Evolutionary conservation across 2,888 invertebrate species (phyloP), one percentile per base, ranked within the genome.

Genomic region (Cephalotes varians): DNA sequence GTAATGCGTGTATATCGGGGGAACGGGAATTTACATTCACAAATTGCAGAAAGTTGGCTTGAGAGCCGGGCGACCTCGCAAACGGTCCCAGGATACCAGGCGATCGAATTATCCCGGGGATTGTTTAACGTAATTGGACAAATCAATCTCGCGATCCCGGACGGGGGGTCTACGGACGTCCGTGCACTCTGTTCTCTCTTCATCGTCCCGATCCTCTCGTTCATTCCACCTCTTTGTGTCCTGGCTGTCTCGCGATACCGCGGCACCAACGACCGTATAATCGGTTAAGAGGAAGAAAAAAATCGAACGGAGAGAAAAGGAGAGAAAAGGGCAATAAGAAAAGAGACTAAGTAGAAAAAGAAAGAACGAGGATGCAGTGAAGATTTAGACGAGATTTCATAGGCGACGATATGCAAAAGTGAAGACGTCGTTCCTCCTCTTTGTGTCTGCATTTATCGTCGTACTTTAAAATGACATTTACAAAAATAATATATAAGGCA

Each of bases 41-140:
- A 80, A 83, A 88, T 88, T 80, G 80, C 69, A 64, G 81, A 80
- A 86, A 83, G 67, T 60, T 56, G 71, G 73, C 69, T n/a, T 73
- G 80, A 67, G 82, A 79, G 84, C 82, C 54, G 79, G 51, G 51
- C 18, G 86, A 81, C 60, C 86, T 51, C 67, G 72, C 47, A 84
- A 73, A 79, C 73, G 82, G 73, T 82, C 74, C 64, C 87, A 47
- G 81, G 85, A 79, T 79, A 81, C 69, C 54, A 31, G 81, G 81
- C 86, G 90, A 91, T 92, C 88, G 88, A 90, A 90, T 91, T 90
- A 90, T 90, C 86, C 80, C 73, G 76, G 69, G 88, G 90, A 93
- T 93, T 92, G 91, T 92, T 92, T 92, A 92, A 89, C 90, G 91
- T 93, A 92, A 93, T 93, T 93, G 93, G 92, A 93, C 90, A 91